A percentile compares a stretch with the other conserved stretches of the same genome.
Evolutionary conservation across 2,888 invertebrate species (phyloP).

Genomic region (Eretmocerus hayati): DNA sequence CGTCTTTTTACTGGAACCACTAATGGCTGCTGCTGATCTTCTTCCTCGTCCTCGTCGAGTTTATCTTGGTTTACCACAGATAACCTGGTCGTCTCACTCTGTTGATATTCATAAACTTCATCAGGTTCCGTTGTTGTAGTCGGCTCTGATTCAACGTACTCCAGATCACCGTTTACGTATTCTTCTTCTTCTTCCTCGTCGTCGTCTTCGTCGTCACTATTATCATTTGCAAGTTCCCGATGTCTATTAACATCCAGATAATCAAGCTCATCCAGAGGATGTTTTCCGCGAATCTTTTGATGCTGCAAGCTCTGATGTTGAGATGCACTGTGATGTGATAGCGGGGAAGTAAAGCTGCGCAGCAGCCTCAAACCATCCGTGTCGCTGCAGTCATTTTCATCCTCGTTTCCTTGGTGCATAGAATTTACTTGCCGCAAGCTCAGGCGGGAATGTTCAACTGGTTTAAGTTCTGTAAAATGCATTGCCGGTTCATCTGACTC

Average conservation of each 20-base stretch:
- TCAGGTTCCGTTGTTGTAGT: neutral
- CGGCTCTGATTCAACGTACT: constrained; percentile 26
- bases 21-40: neutral
- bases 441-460: constrained; percentile 40
- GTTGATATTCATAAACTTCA: constrained; percentile 4
- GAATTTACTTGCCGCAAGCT: too few species aligned
- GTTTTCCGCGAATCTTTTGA: neutral
- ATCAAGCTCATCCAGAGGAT: too few species aligned
- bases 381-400: constrained; percentile 28
- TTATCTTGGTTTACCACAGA: constrained; percentile 22
- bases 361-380: constrained; percentile 41
- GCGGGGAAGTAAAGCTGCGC: constrained; percentile 32
- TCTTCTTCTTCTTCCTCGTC: constrained; percentile 8
- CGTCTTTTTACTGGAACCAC: neutral
- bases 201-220: constrained; percentile 1
- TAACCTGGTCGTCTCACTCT: constrained; percentile 28
- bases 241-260: neutral
- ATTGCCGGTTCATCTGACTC: too few species aligned
- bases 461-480: constrained; percentile 40
- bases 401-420: too few species aligned
- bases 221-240: neutral
- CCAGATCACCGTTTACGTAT: constrained; percentile 19
- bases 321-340: constrained; percentile 25
- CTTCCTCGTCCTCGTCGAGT: neutral
- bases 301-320: neutral